Base-by-base conservation (phyloP, 1,140 invertebrate genomes). In the Bombus impatiens region DNA sequence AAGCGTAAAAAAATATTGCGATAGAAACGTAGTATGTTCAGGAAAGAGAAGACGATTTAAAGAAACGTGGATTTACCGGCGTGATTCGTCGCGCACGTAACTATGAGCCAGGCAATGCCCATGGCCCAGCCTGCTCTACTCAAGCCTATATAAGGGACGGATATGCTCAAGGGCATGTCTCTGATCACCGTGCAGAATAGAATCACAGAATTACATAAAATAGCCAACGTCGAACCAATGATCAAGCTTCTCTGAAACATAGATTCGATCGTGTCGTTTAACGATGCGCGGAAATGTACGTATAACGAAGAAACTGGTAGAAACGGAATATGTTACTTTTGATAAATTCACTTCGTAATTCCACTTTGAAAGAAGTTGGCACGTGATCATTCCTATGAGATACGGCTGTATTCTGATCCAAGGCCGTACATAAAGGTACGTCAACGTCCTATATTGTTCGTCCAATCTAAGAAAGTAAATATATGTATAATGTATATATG, bases 321-420 rank as follows among this genome's bases (percentile, higher is more conserved):
- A 18, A 53, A 53, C 5, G 18, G 1, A 1, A 47, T 74, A 5
- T 65, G 75, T 75, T 92, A 96, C 95, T 88, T 90, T 95, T 89
- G 90, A 90, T 0, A 95, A 82, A 22, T 62, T 44, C 57, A 95
- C 87, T 89, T 93, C 93, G 53, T 93, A 92, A 40, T 95, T 93
- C 28, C 95, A 79, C 86, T 88, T 94, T 77, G 92, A 79, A 67
- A 95, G 53, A 77, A 95, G 91, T 44, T 95, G 95, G 42, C 93
- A 95, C 10, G 95, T 94, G 57, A 93, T 89, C 32, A 96, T 93
- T 87, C 96, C 96, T 59, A 96, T 87, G 40, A 96, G 84, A 86
- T 96, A 96, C 12, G 96, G 95, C 74, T 94, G 94, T 78, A 96
- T 94, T 92, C 96, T 93, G 13, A 93, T 89, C 95, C 95, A 96